phyloP scores from a whole-genome alignment of 2,113 vertebrate genomes.

The Amphiprion percula region DNA sequence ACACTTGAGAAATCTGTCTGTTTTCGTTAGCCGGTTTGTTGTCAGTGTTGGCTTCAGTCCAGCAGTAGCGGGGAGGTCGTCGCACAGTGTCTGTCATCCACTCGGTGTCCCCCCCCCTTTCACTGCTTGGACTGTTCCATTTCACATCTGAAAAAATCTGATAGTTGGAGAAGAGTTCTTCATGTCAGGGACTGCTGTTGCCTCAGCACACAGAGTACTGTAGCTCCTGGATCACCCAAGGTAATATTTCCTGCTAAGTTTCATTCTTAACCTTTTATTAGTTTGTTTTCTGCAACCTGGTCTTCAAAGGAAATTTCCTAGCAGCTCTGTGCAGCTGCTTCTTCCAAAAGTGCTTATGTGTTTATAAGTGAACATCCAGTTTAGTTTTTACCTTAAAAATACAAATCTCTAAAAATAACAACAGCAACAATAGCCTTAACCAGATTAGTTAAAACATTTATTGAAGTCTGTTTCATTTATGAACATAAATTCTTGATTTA shows the following conservation, averaged over 20 bases:
- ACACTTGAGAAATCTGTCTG: background rate
- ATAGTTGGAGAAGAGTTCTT: slow-evolving; percentile 80
- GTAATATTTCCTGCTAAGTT: slow-evolving; percentile 56
- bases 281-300: slow-evolving; percentile 3
- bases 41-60: background rate
- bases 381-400: slow-evolving; percentile 43
- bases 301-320: background rate
- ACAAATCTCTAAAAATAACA: slow-evolving; percentile 3
- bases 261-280: slow-evolving; percentile 8
- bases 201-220: slow-evolving; percentile 57
- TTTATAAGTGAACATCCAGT: slow-evolving; percentile 45
- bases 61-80: background rate
- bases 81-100: slow-evolving; percentile 8
- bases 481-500: background rate
- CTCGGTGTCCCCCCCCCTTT: slow-evolving; percentile 32
- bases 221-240: slow-evolving; percentile 66
- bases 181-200: slow-evolving; percentile 78
- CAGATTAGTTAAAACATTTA: background rate
- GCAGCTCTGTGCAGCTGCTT: slow-evolving; percentile 6
- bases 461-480: background rate
- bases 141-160: slow-evolving; percentile 78
- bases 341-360: slow-evolving; percentile 22
- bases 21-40: background rate
- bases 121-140: slow-evolving; percentile 76
- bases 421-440: background rate